Conservation (phyloP, 2,888 invertebrate species). For the Pemphredon lugubris region DNA sequence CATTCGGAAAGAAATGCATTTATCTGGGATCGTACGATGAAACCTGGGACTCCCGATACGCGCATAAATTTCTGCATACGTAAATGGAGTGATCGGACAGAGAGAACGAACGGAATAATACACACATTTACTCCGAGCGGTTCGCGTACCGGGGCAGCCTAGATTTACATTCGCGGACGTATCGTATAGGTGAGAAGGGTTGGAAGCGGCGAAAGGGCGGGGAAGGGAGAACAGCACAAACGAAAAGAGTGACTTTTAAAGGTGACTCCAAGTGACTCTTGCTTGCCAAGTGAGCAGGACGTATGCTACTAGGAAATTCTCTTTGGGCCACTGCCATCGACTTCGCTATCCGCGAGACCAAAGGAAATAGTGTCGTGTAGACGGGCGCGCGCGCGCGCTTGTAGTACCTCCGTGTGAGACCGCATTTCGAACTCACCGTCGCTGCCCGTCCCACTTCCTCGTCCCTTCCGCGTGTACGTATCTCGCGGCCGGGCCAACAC, state of each 20-base stretch:
- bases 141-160: too few species aligned
- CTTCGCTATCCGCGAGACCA: conserved; percentile 48
- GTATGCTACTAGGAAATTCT: conserved; percentile 77
- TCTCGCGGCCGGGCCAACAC: conserved; percentile 7
- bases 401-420: conserved; percentile 34
- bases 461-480: conserved; percentile 21
- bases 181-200: conserved; percentile 29
- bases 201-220: conserved; percentile 31
- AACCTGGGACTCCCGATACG: too few species aligned
- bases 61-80: too few species aligned
- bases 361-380: conserved; percentile 37
- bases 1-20: too few species aligned
- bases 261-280: conserved; percentile 74
- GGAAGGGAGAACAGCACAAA: conserved; percentile 12
- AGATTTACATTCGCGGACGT: conserved; percentile 32
- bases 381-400: conserved; percentile 15
- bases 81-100: too few species aligned
- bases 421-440: conserved; percentile 41
- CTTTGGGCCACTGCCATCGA: conserved; percentile 77
- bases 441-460: background rate
- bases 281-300: conserved; percentile 53
- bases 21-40: too few species aligned
- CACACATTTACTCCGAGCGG: conserved; percentile 12
- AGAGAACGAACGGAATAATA: conserved; percentile 22
- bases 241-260: conserved; percentile 70